Conservation (phyloP, 2,113 vertebrate species). For the Nerophis ophidion region DNA sequence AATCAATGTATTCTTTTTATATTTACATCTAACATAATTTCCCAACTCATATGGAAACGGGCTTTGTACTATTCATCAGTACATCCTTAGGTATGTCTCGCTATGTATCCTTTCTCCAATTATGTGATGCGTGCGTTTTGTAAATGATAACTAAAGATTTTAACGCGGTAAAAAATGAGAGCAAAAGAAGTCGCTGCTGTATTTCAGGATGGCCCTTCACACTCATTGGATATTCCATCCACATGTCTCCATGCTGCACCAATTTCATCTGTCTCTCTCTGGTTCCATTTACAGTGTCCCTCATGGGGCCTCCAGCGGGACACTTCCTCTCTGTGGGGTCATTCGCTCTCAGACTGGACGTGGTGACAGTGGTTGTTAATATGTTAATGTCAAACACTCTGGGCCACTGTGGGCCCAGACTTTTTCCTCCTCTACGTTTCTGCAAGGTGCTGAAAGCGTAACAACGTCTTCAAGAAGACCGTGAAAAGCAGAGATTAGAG, state of each 20-base stretch:
- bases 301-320: conserved; percentile 65
- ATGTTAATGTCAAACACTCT: conserved; percentile 68
- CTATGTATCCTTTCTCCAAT: no score
- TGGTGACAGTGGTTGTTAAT: conserved; percentile 65
- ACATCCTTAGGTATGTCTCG: no score
- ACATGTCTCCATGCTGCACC: conserved; percentile 55
- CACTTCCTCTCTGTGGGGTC: conserved; percentile 65
- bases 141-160: background rate
- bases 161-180: background rate
- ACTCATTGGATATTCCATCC: conserved; percentile 66
- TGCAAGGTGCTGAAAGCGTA: conserved; percentile 24
- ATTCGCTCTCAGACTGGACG: conserved; percentile 52
- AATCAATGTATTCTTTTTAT: no score
- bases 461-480: background rate
- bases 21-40: no score
- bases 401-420: conserved; percentile 24
- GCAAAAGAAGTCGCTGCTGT: conserved; percentile 20
- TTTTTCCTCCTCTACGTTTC: conserved; percentile 20
- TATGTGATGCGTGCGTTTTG: no score
- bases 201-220: conserved; percentile 46
- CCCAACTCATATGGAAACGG: no score
- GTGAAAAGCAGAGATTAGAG: background rate
- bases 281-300: conserved; percentile 66
- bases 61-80: no score
- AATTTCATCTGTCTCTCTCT: conserved; percentile 67